phyloP scores from a whole-genome alignment of 2,888 invertebrate species.

The Monoplex corrugatus region DNA sequence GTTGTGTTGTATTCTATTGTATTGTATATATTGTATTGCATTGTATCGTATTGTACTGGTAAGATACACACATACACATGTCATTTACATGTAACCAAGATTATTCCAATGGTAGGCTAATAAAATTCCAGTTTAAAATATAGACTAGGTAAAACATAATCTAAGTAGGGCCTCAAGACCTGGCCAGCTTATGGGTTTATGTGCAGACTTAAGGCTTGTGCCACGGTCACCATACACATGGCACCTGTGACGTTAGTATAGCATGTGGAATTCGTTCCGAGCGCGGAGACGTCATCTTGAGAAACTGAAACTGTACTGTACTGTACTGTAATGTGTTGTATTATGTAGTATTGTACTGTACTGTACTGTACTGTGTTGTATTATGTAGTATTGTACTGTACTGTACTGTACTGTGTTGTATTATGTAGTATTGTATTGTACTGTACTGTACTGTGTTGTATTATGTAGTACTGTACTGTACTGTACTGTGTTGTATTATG shows the following conservation, averaged over 20 bases:
- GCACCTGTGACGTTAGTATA: too few species aligned
- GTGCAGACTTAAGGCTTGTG: too few species aligned
- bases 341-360: not conserved
- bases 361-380: not conserved
- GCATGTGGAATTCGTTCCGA: not conserved
- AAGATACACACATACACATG: too few species aligned
- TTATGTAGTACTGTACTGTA: not conserved
- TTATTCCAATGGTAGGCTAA: too few species aligned
- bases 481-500: not conserved
- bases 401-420: not conserved
- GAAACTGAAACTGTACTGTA: not conserved
- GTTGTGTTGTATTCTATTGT: not conserved
- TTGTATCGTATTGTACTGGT: not conserved
- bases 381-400: not conserved
- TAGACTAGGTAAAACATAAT: not conserved
- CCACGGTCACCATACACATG: too few species aligned
- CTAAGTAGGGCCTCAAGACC: too few species aligned
- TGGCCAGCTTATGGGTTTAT: too few species aligned
- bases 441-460: not conserved
- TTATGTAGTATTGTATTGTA: not conserved
- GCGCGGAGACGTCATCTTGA: not conserved
- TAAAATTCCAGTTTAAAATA: not conserved
- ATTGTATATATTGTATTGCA: not conserved
- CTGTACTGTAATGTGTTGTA: not conserved
- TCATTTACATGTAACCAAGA: too few species aligned